Base-by-base conservation (phyloP, 92 coral and sea anemone genomes). In the Muricea muricata region DNA sequence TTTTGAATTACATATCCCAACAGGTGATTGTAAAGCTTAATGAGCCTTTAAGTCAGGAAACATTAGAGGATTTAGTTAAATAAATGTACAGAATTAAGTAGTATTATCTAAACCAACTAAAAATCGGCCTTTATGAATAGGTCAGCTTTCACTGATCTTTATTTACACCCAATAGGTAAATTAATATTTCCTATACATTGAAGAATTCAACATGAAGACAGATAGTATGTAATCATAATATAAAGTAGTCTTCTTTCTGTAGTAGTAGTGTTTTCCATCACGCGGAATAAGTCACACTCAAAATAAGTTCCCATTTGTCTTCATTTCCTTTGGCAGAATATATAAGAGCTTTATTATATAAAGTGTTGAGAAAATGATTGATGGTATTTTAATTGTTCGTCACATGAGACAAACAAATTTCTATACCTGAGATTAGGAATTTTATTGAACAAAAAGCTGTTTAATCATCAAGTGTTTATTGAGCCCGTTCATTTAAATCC, bases 321-420 rank as follows among this genome's bases (percentile, higher is more conserved):
- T 30, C 70, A 63, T 63, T 63, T 63, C 70, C 70, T 63, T 63
- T 30, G n/a, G 20, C 60, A 52, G 26, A 35, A 18, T 0, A 34
- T 25, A 20, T 56, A 56, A 56, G 70, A 57, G 82, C 48, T n/a
- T n/a, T n/a, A n/a, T 34, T 1, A 48, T 78, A 78, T 35, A 18
- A 23, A 34, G 30, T n/a, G 83, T 52, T 78, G 65, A 50, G 34
- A 63, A 63, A 78, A 78, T 78, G 83, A 78, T 78, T 78, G 83
- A 78, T 78, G 71, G 83, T n/a, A 78, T 78, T 58, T 78, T 78
- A 78, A 78, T 78, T 78, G 83, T 78, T 78, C 83, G 70, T 78
- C 70, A 78, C 25, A 17, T n/a, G 50, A 34, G 24, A 23, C 83
- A 78, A 56, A 39, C 71, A 45, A 32, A 57, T 57, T 20, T 56